phyloP scores from a whole-genome alignment of 2,797 vertebrate species.

The Melanitta fusca region DNA sequence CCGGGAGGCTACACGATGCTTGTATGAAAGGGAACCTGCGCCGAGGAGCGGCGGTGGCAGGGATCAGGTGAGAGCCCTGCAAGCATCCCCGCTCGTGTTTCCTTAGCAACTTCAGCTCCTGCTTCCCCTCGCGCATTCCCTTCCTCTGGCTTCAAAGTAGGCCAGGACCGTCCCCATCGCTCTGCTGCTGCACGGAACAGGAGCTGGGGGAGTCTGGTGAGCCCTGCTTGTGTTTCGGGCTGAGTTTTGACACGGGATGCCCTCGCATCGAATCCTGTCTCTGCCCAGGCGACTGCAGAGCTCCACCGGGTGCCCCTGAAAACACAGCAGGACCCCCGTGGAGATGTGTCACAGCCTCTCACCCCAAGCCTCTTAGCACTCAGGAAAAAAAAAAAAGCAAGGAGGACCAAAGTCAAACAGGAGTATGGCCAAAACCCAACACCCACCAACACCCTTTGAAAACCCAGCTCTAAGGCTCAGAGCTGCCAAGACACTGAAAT shows the following conservation, averaged over 20 bases:
- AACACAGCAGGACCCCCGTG: background rate
- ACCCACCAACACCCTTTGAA: background rate
- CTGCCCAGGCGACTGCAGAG: rapidly evolving
- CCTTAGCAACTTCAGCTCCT: constrained; percentile 69
- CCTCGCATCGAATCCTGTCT: background rate
- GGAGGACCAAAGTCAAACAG: background rate
- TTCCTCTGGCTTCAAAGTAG: constrained; percentile 28
- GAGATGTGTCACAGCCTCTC: background rate
- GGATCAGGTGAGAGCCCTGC: constrained; percentile 57
- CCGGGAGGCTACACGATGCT: background rate
- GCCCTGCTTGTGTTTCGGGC: background rate
- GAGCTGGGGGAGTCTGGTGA: background rate
- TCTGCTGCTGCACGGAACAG: background rate
- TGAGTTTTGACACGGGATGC: background rate
- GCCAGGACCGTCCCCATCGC: background rate
- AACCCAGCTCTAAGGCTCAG: background rate
- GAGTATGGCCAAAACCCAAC: background rate
- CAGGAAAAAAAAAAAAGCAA: rapidly evolving
- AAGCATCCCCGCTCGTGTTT: constrained; percentile 40
- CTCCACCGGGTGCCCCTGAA: background rate
- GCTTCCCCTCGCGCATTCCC: constrained; percentile 30
- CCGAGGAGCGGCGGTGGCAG: background rate
- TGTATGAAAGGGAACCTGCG: background rate
- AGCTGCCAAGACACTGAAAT: background rate
- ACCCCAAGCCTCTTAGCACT: background rate